phyloP scores from a whole-genome alignment of 2,888 invertebrate species.

The Crocallis elinguaria region DNA sequence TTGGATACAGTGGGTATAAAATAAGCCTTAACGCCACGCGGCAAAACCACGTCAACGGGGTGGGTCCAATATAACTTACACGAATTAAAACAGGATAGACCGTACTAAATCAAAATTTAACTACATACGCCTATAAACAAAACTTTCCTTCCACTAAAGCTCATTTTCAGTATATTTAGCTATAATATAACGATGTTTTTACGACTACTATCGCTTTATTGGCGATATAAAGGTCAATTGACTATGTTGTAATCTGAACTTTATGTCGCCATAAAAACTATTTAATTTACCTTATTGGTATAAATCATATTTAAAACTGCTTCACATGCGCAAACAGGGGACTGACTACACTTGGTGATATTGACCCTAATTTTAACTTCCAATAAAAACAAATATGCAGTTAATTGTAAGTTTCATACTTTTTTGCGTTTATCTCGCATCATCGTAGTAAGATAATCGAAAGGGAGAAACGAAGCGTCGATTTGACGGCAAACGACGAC shows the following conservation, averaged over 20 bases:
- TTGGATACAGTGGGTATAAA: background rate
- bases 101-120: constrained; percentile 41
- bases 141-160: constrained; percentile 21
- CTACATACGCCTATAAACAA: constrained; percentile 35
- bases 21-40: constrained; percentile 12
- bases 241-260: constrained; percentile 51
- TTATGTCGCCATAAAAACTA: constrained; percentile 51
- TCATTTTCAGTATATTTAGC: constrained; percentile 18
- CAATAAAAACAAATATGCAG: too few species aligned
- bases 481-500: too few species aligned
- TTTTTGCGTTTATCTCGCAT: too few species aligned
- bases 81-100: constrained; percentile 35
- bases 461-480: too few species aligned
- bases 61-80: constrained; percentile 34
- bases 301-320: constrained; percentile 15
- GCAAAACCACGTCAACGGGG: constrained; percentile 31
- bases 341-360: background rate
- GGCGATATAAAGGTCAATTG: constrained; percentile 49
- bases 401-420: too few species aligned
- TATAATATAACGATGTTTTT: constrained; percentile 46
- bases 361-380: too few species aligned
- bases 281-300: constrained; percentile 21
- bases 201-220: constrained; percentile 49
- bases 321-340: background rate
- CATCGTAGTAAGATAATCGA: too few species aligned